Base-by-base conservation (phyloP, 2,113 vertebrate species). In the Pollimyrus isidori region DNA sequence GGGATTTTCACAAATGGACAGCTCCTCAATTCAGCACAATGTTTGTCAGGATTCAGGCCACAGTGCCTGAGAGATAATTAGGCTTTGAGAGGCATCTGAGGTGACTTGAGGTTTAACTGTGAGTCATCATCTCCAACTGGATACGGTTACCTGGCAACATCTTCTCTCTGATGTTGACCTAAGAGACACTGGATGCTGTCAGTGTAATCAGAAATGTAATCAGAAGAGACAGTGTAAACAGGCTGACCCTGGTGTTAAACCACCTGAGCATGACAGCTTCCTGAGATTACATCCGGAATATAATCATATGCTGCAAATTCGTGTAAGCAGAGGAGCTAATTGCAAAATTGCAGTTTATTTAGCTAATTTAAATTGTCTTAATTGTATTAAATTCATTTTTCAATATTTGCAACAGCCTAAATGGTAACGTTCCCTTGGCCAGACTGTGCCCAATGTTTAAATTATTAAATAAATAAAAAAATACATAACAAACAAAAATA, bases 161-260 rank as follows among this genome's bases (percentile, higher is more conserved):
- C 85, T 30, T 52, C 49, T 26, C n/a, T 87, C 85, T 87, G 50
- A 53, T 87, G 50, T 53, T 87, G 48, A 87, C 85, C 85, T 87
- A 35, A 49, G 85, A 87, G 50, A 56, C 85, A 87, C 17, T 52
- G 50, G 85, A 56, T 87, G 50, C 85, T 87, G 85, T 87, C 85
- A 56, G 50, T 52, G 85, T 35, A 52, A 87, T 87, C 85, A 87
- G 85, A 53, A 87, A 46, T 87, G 85, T 87, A 87, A 87, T 87
- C 85, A 56, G 85, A 87, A 87, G 85, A 52, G 85, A 87, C 85
- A 53, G 50, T 87, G 85, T 87, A 87, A 87, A 87, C 50, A 87
- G 85, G 15, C 26, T 87, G 49, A 87, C 85, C 85, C 85, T 50
- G 56, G 15, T 87, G 85, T 87, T 30, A 56, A 53, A 35, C 48